Evolutionary conservation across 2,888 invertebrate genomes (phyloP).

Genomic region (Drosophila ezoana): DNA sequence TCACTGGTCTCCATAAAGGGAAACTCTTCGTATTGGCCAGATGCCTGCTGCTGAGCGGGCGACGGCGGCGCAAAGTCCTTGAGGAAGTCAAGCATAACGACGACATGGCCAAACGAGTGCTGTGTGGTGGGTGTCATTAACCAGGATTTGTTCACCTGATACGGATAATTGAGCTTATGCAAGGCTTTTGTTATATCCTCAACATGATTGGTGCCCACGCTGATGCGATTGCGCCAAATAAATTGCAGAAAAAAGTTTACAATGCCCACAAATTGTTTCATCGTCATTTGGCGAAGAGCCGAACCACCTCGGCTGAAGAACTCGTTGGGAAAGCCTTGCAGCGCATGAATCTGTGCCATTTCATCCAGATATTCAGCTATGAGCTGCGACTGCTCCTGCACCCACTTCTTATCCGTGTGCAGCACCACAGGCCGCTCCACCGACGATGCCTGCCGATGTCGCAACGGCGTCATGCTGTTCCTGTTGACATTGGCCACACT

Average conservation of each 20-base stretch:
- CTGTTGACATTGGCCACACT: slow-evolving; percentile 8
- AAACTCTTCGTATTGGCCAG: slow-evolving; percentile 44
- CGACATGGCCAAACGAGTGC: slow-evolving; percentile 82
- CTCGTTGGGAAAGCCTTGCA: slow-evolving; percentile 65
- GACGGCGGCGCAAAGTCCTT: slow-evolving; percentile 75
- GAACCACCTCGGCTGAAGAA: slow-evolving; percentile 69
- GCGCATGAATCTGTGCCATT: slow-evolving; percentile 29
- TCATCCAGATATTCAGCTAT: slow-evolving; percentile 78
- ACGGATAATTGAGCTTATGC: slow-evolving; percentile 82
- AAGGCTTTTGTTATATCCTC: slow-evolving; percentile 81
- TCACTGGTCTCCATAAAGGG: slow-evolving; percentile 59
- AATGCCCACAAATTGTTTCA: slow-evolving; percentile 83
- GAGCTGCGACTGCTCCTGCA: slow-evolving; percentile 74
- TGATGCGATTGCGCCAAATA: slow-evolving; percentile 78
- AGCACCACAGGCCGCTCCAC: slow-evolving; percentile 66
- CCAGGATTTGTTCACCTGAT: slow-evolving; percentile 83
- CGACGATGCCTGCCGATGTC: slow-evolving; percentile 54
- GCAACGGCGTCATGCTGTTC: slow-evolving; percentile 46
- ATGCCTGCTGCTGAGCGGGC: slow-evolving; percentile 16
- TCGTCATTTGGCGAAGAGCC: slow-evolving; percentile 82
- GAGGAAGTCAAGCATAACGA: slow-evolving; percentile 81
- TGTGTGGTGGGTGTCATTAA: slow-evolving; percentile 83
- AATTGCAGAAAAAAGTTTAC: slow-evolving; percentile 80
- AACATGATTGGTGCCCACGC: slow-evolving; percentile 77
- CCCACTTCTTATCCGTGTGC: slow-evolving; percentile 83